Evolutionary conservation across 2,888 invertebrate species (phyloP).

Genomic region (Anoplius nigerrimus): DNA sequence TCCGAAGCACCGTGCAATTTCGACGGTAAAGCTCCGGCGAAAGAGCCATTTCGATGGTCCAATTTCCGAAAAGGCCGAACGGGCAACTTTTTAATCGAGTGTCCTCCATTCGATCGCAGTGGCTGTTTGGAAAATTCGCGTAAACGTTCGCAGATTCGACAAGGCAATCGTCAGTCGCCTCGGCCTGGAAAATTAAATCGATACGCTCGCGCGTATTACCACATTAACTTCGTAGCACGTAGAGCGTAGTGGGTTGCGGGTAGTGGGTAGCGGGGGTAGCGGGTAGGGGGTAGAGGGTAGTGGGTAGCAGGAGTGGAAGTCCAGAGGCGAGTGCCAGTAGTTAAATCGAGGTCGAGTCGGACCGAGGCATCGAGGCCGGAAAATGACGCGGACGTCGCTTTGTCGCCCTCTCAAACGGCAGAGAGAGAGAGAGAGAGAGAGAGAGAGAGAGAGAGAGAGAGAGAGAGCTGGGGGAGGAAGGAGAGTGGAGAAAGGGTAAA

Average conservation of each 20-base stretch:
- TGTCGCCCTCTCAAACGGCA: conserved; percentile 19
- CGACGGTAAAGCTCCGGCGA: no score
- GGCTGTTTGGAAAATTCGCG: background rate
- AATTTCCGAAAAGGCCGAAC: no score
- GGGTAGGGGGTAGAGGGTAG: conserved; percentile 14
- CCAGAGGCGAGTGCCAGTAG: conserved; percentile 34
- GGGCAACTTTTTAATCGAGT: no score
- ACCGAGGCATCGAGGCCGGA: conserved; percentile 17
- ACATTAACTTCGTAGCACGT: conserved; percentile 25
- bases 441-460: conserved; percentile 3
- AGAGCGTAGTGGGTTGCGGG: no score
- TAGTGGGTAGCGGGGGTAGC: conserved; percentile 15
- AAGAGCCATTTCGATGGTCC: no score
- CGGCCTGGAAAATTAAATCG: conserved; percentile 47
- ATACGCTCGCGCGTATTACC: conserved; percentile 37
- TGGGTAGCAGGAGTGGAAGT: conserved; percentile 10
- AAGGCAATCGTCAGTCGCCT: conserved; percentile 21
- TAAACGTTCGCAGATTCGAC: conserved; percentile 17
- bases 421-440: conserved; percentile 2
- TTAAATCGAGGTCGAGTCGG: conserved; percentile 46
- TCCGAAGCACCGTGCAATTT: no score
- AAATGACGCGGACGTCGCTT: conserved; percentile 24
- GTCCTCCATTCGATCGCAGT: background rate
- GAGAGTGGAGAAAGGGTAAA: background rate
- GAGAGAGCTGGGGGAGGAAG: background rate